Percentiles rank a stretch among this genome's conserved stretches.
These are phyloP conservation scores for Charadrius vociferus DNA, from an alignment of 2,113 vertebrate species.

Conservation along the genomic window DNA sequence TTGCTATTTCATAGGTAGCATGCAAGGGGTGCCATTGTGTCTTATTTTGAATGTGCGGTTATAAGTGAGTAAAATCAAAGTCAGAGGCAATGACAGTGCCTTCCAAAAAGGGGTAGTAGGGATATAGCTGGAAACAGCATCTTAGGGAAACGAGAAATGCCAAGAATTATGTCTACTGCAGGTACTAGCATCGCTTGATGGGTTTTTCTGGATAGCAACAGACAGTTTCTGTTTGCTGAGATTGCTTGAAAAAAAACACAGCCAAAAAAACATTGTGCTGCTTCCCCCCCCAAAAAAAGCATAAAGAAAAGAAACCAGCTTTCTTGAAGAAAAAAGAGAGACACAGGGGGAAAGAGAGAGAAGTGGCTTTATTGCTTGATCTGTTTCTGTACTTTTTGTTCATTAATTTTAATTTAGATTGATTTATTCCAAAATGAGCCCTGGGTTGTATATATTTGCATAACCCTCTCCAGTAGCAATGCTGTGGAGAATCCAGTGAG, in stretches of 20 bases:
- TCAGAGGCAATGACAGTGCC: background rate
- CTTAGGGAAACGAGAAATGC: background rate
- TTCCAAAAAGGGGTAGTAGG: background rate
- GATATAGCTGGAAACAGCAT: background rate
- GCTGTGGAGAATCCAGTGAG: conserved; percentile 40
- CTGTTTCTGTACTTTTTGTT: conserved; percentile 63
- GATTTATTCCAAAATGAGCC: conserved; percentile 73
- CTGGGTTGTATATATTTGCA: conserved; percentile 74
- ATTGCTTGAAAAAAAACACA: background rate
- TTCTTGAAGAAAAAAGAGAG: background rate
- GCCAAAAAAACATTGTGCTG: background rate
- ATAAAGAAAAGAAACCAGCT: background rate
- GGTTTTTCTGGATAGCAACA: conserved; percentile 37
- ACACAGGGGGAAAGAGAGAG: background rate
- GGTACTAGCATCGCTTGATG: background rate
- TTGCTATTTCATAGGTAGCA: background rate
- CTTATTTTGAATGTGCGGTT: background rate
- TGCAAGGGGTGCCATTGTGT: background rate
- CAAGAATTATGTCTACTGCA: conserved; percentile 4
- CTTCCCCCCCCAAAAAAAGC: background rate
- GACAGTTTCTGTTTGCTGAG: conserved; percentile 33
- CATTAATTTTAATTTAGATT: conserved; percentile 77
- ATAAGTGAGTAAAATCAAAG: background rate
- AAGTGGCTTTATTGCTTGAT: conserved; percentile 44
- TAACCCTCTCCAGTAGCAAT: conserved; percentile 45